Base-by-base conservation (phyloP, 2,113 vertebrate species). In the Glaucomys volans region DNA sequence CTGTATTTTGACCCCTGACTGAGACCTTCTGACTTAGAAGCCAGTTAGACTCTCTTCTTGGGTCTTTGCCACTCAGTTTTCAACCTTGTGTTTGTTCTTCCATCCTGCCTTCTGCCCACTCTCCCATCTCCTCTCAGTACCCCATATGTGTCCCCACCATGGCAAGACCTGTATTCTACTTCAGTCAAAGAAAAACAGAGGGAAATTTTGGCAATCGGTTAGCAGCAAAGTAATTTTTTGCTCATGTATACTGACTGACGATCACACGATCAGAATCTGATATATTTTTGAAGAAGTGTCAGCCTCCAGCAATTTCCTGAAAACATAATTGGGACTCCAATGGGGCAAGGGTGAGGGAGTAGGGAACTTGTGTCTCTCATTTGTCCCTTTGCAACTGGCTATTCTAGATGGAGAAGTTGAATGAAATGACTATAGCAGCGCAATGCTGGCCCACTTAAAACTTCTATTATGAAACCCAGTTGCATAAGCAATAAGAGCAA, bases 381-480 rank as follows among this genome's bases (percentile, higher is more conserved):
- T 79, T 71, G 42, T 40, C 85, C 62, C 40, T 64, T 87, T 74
- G 67, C 62, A 22, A 82, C 47, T 79, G 87, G 30, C 22, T 94
- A n/a, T 87, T 90, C 59, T 69, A 42, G 37, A 54, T 95, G 81
- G 57, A 54, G 90, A 96, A 93, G 67, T 24, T 77, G 59, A 37
- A 91, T 66, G 92, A 80, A 93, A 91, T 89, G 8, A 86, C 59
- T 82, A 32, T 30, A 76, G 54, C 1, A 14, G 62, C 76, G 85
- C 10, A 8, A 74, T 69, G 30, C 90, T 97, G 96, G 93, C 95
- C 97, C 94, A 96, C 77, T 97, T 95, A 90, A 85, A 97, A 76
- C 85, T 92, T 95, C 81, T 91, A 87, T 97, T 97, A 97, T 95
- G 95, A 97, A 98, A 97, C 84, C 7, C 22, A 87, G 92, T 98